Evolutionary conservation across 2,797 vertebrate species (phyloP), one percentile per base, ranked within the genome.

Genomic region (Megalops cyprinoides): DNA sequence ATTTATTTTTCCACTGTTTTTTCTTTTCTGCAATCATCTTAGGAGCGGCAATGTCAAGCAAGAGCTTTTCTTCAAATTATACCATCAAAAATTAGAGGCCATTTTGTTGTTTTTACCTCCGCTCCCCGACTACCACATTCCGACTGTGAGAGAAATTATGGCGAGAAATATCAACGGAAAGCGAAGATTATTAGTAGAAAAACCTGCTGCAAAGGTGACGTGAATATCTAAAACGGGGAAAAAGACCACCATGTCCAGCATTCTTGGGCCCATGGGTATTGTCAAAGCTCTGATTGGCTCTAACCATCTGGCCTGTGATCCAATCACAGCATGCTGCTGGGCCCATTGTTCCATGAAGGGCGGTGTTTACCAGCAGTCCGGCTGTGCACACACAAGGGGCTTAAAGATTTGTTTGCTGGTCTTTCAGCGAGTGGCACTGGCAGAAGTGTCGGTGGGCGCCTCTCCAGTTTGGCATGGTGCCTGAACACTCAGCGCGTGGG

Each of bases 1-100:
- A 81, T 79, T 82, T 49, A 42, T 75, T 51, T 48, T 69, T 81
- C 53, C 49, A 82, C 76, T 81, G 67, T 77, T 81, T 79, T 4
- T 14, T 44, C 58, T 79, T 81, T 84, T 81, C 65, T 8, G 4
- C 48, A 76, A 78, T 65, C 18, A 78, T 49, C 51, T 75, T 78
- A 31, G 25, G 74, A 79, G 15, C 42, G 31, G 51, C 44, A n/a
- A 28, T 6, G 12, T 14, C 51, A 14, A 83, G 34, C 37, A 69
- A 37, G 28, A 42, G 51, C 53, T 65, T 58, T 49, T 28, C 23
- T n/a, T 53, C 7, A 76, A 84, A 82, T 60, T 69, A 56, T 39
- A 55, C 76, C 25, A 28, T 1, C 3, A 60, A 37, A 84, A 74
- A 25, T 77, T 44, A 46, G 55, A 37, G 31, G 31, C 77, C 75